Evolutionary conservation across 1,140 invertebrate species (phyloP).

Genomic region (Grapholita molesta): DNA sequence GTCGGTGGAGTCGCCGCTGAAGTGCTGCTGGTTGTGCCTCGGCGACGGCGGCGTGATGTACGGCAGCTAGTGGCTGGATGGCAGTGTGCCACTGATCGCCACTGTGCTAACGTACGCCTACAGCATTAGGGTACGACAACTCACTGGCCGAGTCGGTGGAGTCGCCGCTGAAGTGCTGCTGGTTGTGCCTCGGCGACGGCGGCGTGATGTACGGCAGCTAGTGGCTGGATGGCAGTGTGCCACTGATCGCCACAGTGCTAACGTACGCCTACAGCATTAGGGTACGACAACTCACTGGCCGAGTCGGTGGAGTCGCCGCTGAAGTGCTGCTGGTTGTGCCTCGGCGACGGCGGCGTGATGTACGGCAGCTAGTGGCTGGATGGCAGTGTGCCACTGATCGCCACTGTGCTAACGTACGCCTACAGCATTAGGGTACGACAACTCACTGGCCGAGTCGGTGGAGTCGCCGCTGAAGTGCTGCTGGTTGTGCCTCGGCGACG

Average conservation of each 20-base stretch:
- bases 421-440: slow-evolving; percentile 66
- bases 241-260: slow-evolving; percentile 83
- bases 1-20: slow-evolving; percentile 92
- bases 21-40: slow-evolving; percentile 76
- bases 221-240: slow-evolving; percentile 89
- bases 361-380: slow-evolving; percentile 92
- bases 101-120: slow-evolving; percentile 47
- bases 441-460: slow-evolving; percentile 81
- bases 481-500: slow-evolving; percentile 41
- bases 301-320: slow-evolving; percentile 92
- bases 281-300: slow-evolving; percentile 82
- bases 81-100: slow-evolving; percentile 89
- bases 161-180: slow-evolving; percentile 88
- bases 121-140: too few species aligned
- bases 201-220: slow-evolving; percentile 94
- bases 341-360: slow-evolving; percentile 87
- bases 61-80: slow-evolving; percentile 91
- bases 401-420: too few species aligned
- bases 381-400: slow-evolving; percentile 87
- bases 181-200: slow-evolving; percentile 75
- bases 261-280: too few species aligned
- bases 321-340: slow-evolving; percentile 79
- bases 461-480: slow-evolving; percentile 87
- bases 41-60: slow-evolving; percentile 86
- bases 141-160: slow-evolving; percentile 90